Evolutionary conservation across 2,797 vertebrate species (phyloP), one percentile per base, ranked within the genome.

Genomic region (Fistularia tabacaria): DNA sequence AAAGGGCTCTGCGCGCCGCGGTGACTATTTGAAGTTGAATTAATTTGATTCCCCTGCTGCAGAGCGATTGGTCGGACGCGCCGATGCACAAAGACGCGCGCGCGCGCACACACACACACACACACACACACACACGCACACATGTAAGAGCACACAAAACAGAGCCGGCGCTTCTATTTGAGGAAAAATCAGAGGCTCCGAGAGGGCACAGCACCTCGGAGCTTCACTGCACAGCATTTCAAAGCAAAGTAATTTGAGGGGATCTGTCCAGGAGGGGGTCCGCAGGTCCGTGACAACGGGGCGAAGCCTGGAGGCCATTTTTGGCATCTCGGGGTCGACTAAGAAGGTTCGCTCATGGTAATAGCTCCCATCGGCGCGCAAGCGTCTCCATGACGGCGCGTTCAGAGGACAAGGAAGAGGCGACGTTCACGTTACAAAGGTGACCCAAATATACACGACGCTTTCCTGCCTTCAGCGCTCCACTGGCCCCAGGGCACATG

Each of bases 161-260:
- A 2, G 25, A 25, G n/a, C 25, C 25, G 25, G 5, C 25, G 25
- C 25, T 25, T 25, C 25, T 25, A 25, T 25, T 25, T 25, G 25
- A 25, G 25, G 25, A 25, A 25, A 25, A 25, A 25, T 25, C 51
- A 59, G 69, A 72, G 67, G 79, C 71, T 79, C 88, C 82, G 85
- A 70, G 64, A 71, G 80, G 81, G 69, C 69, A 77, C 56, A 76
- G 83, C 80, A 83, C 81, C 80, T 85, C 54, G 60, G 60, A 73
- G 59, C 55, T 56, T 71, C 59, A 57, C 57, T 65, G 69, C 70
- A 74, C 63, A 65, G 66, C 82, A 76, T 84, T 80, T 76, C 62
- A 73, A 54, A 83, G 74, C 71, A 71, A 67, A 68, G 54, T 56
- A 59, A 38, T 3, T 43, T 12, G 44, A 37, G 9, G 54, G 74